Evolutionary conservation across 2,113 vertebrate genomes (phyloP), one percentile per base, ranked within the genome.

Genomic region (Proterorhinus semilunaris): DNA sequence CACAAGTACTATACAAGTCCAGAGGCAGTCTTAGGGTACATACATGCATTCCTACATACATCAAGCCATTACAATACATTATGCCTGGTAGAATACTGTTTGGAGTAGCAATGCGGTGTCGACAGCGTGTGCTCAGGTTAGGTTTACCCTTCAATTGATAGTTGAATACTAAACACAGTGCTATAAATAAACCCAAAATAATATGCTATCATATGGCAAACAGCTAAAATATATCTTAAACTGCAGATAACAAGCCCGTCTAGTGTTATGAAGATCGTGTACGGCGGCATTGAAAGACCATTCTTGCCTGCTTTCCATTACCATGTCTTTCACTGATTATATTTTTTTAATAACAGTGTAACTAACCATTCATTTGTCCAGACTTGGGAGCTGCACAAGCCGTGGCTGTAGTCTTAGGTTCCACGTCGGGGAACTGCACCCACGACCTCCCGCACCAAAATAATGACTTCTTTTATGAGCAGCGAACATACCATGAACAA

Each of bases 1-100:
- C 77, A 74, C 68, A 80, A 65, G 9, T 67, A 72, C 44, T 61
- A 78, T 71, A 76, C 27, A 36, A 36, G 27, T 3, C 27, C 27
- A 36, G 27, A 36, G 27, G 3, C 27, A 36, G 27, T 36, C 4
- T 36, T 21, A 21, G 21, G 2, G 1, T 21, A 21, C 21, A 21
- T 21, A 21, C 21, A 21, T 21, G 21, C 21, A 21, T 21, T 21
- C 21, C 21, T 21, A 21, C 21, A 21, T 21, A 21, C 21, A 21
- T 21, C 21, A 21, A 21, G 21, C 21, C 21, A 21, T 21, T 21
- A 21, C 21, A 21, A 21, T 21, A 21, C 21, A 21, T 21, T 21
- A 21, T 21, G 27, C 27, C 27, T 4, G 27, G 27, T 36, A 36
- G 27, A 3, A 21, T 21, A 21, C 21, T 21, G 27, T 5, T 36